Conservation (phyloP, 2,888 invertebrate species). For the Nipponacmea schrenckii region DNA sequence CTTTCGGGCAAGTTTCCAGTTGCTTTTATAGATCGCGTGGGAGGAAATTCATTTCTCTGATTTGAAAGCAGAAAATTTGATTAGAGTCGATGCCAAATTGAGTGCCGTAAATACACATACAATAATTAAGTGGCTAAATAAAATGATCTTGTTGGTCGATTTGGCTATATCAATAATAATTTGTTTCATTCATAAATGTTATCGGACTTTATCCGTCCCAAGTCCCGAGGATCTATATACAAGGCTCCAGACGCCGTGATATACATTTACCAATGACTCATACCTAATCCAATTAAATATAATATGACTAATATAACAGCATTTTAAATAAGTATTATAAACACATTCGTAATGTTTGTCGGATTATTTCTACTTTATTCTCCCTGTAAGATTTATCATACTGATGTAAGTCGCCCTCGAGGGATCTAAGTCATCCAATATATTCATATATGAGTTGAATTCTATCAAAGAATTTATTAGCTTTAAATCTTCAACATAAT, state of each 20-base stretch:
- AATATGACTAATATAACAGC: conserved; percentile 1
- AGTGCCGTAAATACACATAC: background rate
- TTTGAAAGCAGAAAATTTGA: conserved; percentile 4
- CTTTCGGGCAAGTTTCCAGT: conserved; percentile 8
- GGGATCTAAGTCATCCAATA: no score
- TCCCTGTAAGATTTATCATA: no score
- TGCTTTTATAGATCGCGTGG: conserved; percentile 4
- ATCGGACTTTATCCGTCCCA: background rate
- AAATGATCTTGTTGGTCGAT: background rate
- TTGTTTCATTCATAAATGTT: conserved; percentile 8
- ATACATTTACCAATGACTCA: background rate
- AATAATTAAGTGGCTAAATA: background rate
- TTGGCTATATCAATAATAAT: conserved; percentile 1
- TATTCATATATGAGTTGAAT: no score
- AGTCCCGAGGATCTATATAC: no score
- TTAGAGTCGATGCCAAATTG: background rate
- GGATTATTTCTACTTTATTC: no score
- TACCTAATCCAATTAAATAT: background rate
- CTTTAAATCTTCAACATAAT: no score
- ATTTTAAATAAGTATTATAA: background rate
- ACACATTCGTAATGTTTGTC: no score
- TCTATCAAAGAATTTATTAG: no score
- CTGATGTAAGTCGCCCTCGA: no score
- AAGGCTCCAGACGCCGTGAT: background rate
- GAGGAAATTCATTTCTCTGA: background rate